Conservation (phyloP, 2,113 vertebrate species). For the Xiphophorus couchianus region DNA sequence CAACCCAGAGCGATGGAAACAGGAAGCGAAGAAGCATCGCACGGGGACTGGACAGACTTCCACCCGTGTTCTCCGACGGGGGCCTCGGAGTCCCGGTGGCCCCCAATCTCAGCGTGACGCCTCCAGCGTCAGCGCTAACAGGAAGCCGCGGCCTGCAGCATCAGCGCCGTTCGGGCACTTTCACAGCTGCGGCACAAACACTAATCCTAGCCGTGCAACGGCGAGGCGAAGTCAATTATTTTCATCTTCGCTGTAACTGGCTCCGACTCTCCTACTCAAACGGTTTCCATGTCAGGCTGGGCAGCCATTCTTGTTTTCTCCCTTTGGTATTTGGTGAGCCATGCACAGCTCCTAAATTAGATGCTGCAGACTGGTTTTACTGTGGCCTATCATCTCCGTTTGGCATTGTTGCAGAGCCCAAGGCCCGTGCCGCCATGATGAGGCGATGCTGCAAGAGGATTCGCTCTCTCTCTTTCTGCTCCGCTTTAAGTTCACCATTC, state of each 20-base stretch:
- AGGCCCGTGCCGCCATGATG: constrained; percentile 34
- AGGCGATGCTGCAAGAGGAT: constrained; percentile 40
- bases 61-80: constrained; percentile 36
- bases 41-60: constrained; percentile 32
- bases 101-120: no score
- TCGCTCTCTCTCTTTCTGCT: constrained; percentile 10
- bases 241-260: constrained; percentile 74
- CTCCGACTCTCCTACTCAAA: constrained; percentile 48
- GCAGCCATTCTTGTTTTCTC: constrained; percentile 61
- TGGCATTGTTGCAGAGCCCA: constrained; percentile 69
- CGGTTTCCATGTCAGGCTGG: constrained; percentile 61
- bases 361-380: constrained; percentile 73
- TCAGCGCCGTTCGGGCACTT: constrained; percentile 48
- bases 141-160: constrained; percentile 26
- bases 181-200: constrained; percentile 40
- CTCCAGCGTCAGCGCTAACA: constrained; percentile 20
- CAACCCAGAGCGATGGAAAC: constrained; percentile 32
- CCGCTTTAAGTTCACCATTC: constrained; percentile 38
- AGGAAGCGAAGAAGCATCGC: constrained; percentile 63
- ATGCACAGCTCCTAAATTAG: constrained; percentile 71
- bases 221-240: constrained; percentile 56
- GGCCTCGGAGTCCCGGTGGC: background rate
- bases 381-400: constrained; percentile 71
- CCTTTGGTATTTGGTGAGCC: constrained; percentile 57
- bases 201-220: constrained; percentile 47